Evolutionary conservation across 2,113 vertebrate genomes (phyloP).

Genomic region (human): DNA sequence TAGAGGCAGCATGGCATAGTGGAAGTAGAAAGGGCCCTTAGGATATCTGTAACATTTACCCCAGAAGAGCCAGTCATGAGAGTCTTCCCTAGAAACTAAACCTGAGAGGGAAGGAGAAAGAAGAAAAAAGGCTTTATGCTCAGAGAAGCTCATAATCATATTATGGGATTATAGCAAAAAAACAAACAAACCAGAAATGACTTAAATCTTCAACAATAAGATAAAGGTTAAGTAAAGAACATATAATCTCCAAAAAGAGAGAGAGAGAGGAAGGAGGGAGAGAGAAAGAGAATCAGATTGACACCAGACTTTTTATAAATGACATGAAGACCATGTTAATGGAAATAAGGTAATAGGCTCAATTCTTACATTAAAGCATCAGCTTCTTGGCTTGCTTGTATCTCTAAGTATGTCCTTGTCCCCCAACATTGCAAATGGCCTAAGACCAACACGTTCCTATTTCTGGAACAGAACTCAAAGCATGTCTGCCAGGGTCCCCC

Average conservation of each 20-base stretch:
- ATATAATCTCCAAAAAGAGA: not conserved
- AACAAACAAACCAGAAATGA: not conserved
- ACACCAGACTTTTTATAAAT: not conserved
- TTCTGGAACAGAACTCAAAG: not conserved
- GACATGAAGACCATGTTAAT: not conserved
- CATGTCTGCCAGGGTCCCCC: too few relatives aligned
- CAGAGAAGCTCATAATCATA: not conserved
- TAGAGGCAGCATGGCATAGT: not conserved
- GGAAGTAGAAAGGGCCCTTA: not conserved
- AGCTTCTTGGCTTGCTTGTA: not conserved
- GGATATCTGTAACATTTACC: not conserved
- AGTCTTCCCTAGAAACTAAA: constrained; percentile 12
- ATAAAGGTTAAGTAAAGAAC: not conserved
- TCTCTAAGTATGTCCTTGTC: not conserved
- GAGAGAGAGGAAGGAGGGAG: too few relatives aligned
- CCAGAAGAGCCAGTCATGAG: not conserved
- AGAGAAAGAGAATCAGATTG: not conserved
- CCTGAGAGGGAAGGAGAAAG: not conserved
- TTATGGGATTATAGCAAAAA: not conserved
- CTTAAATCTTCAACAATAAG: not conserved
- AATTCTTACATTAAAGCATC: not conserved
- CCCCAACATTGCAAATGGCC: not conserved
- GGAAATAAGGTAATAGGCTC: not conserved
- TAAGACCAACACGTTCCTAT: not conserved
- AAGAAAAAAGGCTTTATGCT: not conserved